Percentiles rank a stretch among this genome's conserved stretches.
Evolutionary conservation across 2,113 vertebrate genomes (phyloP).

Genomic region (Nematolebias whitei): DNA sequence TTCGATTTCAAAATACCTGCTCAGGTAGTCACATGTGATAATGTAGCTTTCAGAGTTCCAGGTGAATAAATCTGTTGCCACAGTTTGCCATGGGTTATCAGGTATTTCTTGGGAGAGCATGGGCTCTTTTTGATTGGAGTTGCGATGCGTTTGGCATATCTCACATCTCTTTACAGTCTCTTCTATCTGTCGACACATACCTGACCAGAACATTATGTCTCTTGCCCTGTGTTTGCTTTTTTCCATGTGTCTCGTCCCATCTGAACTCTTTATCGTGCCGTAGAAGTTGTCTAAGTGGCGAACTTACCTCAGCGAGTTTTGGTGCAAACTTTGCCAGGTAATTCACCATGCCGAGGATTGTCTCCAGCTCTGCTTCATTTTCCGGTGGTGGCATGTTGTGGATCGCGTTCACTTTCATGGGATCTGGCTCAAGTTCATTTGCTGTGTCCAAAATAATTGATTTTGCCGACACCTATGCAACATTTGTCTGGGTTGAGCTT

Average conservation of each 20-base stretch:
- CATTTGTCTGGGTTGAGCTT: not conserved
- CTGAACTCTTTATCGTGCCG: too few species aligned
- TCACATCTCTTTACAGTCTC: not conserved
- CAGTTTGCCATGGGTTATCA: too few species aligned
- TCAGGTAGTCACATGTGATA: not conserved
- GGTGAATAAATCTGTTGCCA: too few species aligned
- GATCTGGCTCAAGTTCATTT: not conserved
- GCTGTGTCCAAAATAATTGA: not conserved
- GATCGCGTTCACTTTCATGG: not conserved
- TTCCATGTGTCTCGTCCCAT: not conserved
- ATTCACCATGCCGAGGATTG: not conserved
- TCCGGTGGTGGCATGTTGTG: not conserved
- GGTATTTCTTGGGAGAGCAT: not conserved
- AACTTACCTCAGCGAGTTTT: too few species aligned
- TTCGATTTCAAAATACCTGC: constrained; percentile 17
- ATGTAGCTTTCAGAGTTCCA: not conserved
- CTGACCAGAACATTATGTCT: not conserved
- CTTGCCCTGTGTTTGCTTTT: not conserved
- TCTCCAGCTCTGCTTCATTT: fast-evolving
- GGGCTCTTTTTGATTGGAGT: not conserved
- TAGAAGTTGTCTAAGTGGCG: too few species aligned
- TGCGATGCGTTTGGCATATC: constrained; percentile 5
- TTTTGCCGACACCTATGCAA: fast-evolving
- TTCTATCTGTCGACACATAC: not conserved
- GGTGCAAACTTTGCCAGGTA: not conserved